These are phyloP conservation scores for Chydorus sphaericus DNA, from an alignment of 2,888 invertebrate species.

Conservation along the genomic window DNA sequence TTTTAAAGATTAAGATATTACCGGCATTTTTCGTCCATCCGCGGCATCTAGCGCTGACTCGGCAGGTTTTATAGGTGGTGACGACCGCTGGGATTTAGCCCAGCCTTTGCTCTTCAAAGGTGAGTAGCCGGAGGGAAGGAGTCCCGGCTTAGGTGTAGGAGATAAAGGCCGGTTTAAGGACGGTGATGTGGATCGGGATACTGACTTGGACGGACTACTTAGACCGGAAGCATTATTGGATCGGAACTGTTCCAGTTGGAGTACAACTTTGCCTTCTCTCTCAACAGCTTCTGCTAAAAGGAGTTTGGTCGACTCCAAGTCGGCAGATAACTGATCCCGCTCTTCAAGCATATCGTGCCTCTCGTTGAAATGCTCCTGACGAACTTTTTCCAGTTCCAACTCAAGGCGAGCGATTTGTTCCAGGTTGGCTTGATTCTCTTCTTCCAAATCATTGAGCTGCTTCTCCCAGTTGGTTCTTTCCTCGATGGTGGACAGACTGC, in stretches of 20 bases:
- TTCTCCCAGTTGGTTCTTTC: constrained; percentile 56
- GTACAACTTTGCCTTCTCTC: background rate
- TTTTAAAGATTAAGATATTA: background rate
- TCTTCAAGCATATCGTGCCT: background rate
- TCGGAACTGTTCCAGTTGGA: background rate
- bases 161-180: constrained; percentile 6
- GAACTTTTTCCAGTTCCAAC: background rate
- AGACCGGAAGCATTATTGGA: background rate
- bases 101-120: constrained; percentile 13
- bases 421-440: constrained; percentile 47
- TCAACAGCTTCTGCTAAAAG: background rate
- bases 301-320: background rate
- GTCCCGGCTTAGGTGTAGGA: constrained; percentile 9
- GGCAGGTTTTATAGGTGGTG: background rate
- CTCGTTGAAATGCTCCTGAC: background rate
- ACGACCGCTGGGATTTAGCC: constrained; percentile 1
- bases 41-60: background rate
- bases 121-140: constrained; percentile 12
- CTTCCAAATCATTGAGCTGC: constrained; percentile 44
- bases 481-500: constrained; percentile 56
- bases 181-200: background rate
- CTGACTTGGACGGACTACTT: too few species aligned
- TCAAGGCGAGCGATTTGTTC: constrained; percentile 20
- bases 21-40: background rate
- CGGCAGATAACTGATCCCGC: background rate